These are phyloP conservation scores for Ophion obscuratus DNA, from an alignment of 2,888 invertebrate species.

Conservation along the genomic window DNA sequence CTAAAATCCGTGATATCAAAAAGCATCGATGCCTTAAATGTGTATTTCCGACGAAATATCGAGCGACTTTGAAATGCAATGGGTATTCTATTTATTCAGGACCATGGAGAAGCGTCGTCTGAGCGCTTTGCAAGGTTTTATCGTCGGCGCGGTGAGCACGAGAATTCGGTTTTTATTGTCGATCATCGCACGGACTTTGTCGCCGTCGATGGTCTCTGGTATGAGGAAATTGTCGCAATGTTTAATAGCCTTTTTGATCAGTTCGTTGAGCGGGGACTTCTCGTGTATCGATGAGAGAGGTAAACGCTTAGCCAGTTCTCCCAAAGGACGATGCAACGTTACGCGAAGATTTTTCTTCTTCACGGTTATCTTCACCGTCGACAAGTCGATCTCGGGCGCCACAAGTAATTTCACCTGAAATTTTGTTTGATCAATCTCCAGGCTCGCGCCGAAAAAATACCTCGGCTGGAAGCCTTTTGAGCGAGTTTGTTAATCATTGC, in stretches of 20 bases:
- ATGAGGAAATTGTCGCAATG: constrained; percentile 73
- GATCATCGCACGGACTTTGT: constrained; percentile 72
- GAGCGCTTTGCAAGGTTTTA: constrained; percentile 64
- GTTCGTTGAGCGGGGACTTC: constrained; percentile 62
- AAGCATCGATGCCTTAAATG: background rate
- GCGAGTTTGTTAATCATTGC: background rate
- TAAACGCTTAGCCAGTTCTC: constrained; percentile 63
- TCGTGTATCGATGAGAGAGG: constrained; percentile 62
- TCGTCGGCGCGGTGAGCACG: constrained; percentile 71
- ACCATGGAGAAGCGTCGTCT: constrained; percentile 53
- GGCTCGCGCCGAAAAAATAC: no score
- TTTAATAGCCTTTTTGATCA: constrained; percentile 66
- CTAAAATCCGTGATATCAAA: no score
- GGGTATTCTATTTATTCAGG: constrained; percentile 18
- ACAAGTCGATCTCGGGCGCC: constrained; percentile 73
- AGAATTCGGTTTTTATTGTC: constrained; percentile 71
- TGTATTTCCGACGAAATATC: background rate
- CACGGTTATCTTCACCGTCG: constrained; percentile 75
- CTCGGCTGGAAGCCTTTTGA: background rate
- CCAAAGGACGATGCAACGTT: constrained; percentile 65
- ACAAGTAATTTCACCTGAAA: constrained; percentile 71
- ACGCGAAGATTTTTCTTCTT: constrained; percentile 74
- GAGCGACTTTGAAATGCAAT: background rate
- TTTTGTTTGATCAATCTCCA: background rate
- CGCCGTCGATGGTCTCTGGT: constrained; percentile 72